Conservation (phyloP, 2,113 vertebrate genomes). For the Bucco capensis region DNA sequence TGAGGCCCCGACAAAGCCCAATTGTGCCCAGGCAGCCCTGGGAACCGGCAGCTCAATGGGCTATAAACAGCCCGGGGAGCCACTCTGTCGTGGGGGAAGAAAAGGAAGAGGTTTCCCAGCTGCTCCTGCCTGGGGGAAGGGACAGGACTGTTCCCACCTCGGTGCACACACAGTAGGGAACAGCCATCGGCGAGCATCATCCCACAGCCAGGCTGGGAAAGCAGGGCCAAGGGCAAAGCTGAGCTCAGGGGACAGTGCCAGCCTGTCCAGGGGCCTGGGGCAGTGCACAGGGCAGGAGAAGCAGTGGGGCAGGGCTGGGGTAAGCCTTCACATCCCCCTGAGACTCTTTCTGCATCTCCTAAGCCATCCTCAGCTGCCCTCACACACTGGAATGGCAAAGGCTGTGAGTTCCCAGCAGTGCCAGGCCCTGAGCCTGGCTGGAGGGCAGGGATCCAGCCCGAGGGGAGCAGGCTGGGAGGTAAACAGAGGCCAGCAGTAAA, state of each 20-base stretch:
- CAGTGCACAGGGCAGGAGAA: not conserved
- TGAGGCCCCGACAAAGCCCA: not conserved
- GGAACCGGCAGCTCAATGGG: constrained; percentile 29
- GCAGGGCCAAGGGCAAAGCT: not conserved
- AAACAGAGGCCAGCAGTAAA: not conserved
- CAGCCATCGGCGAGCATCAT: rapidly evolving
- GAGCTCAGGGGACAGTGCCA: not conserved
- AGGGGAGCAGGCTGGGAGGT: not conserved
- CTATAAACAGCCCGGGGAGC: constrained; percentile 2
- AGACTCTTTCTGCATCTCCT: not conserved
- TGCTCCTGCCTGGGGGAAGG: not conserved
- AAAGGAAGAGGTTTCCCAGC: constrained; percentile 33
- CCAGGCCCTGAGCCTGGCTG: rapidly evolving
- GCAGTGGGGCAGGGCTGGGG: not conserved
- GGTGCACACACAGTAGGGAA: constrained; percentile 8
- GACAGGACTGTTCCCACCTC: not conserved
- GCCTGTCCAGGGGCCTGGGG: not conserved
- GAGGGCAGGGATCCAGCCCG: not conserved
- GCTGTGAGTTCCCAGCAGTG: rapidly evolving
- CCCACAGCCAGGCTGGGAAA: not conserved
- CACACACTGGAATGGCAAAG: rapidly evolving
- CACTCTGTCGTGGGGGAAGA: not conserved
- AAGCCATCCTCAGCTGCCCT: not conserved
- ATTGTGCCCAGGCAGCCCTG: not conserved
- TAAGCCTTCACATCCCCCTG: not conserved